Evolutionary conservation across 2,113 vertebrate species (phyloP).

Genomic region (Phaethornis superciliosus): DNA sequence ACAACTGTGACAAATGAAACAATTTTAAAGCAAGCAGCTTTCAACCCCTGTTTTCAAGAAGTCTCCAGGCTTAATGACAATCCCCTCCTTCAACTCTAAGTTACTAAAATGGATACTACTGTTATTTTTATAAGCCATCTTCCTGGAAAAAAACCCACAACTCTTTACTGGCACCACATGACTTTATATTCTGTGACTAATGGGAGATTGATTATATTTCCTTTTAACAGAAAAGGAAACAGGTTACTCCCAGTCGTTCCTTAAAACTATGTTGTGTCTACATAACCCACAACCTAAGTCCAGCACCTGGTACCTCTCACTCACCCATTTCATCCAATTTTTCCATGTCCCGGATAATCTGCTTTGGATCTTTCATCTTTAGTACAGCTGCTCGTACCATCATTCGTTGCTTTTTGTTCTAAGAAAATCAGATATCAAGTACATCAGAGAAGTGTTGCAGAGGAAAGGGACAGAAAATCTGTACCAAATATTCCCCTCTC

Average conservation of each 20-base stretch:
- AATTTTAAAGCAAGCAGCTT: background rate
- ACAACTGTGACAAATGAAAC: background rate
- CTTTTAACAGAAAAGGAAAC: background rate
- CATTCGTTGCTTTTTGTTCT: conserved; percentile 99
- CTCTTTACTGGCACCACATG: background rate
- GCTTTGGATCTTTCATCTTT: conserved; percentile 99
- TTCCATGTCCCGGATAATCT: conserved; percentile 98
- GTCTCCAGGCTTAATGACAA: background rate
- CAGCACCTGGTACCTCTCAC: background rate
- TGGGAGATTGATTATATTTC: background rate
- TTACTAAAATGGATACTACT: background rate
- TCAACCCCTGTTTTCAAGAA: background rate
- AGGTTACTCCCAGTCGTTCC: background rate
- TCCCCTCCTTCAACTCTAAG: background rate
- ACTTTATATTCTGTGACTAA: background rate
- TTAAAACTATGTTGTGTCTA: background rate
- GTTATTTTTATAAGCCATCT: background rate
- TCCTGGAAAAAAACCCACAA: background rate
- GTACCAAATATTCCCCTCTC: background rate
- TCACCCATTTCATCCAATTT: conserved; percentile 99
- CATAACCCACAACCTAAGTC: background rate
- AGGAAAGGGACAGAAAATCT: background rate
- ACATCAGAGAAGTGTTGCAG: background rate
- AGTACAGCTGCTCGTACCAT: conserved; percentile 98
- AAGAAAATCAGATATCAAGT: background rate